Evolutionary conservation across 2,888 invertebrate genomes (phyloP).

Genomic region (Papilio protenor): DNA sequence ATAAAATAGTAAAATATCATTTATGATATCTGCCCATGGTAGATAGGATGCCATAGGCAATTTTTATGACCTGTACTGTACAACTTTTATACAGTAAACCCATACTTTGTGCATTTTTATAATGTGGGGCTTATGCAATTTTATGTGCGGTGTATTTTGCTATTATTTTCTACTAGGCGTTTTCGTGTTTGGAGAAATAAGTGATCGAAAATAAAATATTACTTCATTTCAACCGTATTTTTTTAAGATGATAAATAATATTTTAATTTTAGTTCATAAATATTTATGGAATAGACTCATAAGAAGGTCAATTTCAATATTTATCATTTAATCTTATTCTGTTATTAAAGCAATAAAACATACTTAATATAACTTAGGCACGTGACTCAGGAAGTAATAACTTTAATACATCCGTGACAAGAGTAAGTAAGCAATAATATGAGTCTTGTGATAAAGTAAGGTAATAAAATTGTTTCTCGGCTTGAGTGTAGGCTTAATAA

Average conservation of each 20-base stretch:
- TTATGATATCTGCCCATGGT: background rate
- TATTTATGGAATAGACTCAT: background rate
- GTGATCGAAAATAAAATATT: no score
- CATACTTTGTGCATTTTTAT: background rate
- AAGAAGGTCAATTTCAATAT: background rate
- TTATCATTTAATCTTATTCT: constrained; percentile 1
- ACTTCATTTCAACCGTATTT: background rate
- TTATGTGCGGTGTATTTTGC: no score
- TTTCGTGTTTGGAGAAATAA: no score
- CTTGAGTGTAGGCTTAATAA: constrained; percentile 35
- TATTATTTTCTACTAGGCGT: no score
- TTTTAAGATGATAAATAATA: no score
- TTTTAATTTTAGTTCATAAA: no score
- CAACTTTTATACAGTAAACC: background rate
- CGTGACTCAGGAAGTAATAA: constrained; percentile 31
- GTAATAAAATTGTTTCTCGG: constrained; percentile 38
- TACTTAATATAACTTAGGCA: background rate
- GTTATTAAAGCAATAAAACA: constrained; percentile 22
- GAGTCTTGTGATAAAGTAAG: constrained; percentile 38
- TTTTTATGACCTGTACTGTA: background rate
- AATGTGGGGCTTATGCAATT: background rate
- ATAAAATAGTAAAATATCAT: no score
- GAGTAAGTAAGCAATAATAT: constrained; percentile 35
- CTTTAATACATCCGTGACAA: constrained; percentile 37
- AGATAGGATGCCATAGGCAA: background rate